Percentiles rank a stretch among this genome's conserved stretches.
Evolutionary conservation across 1,140 invertebrate genomes (phyloP).

Genomic region (Scaptomyza pallida): DNA sequence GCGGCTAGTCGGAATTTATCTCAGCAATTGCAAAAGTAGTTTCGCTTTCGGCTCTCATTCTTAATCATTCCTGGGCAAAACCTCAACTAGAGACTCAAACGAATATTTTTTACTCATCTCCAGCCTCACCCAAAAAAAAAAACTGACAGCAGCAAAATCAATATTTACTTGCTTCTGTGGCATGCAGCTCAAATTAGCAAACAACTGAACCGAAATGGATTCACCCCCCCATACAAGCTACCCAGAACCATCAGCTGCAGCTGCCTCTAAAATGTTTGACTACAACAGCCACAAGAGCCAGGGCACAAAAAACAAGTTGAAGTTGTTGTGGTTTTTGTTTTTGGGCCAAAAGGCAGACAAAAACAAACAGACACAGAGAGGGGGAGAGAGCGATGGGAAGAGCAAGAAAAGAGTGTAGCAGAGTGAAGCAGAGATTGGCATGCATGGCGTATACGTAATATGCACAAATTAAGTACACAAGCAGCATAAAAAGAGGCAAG

Average conservation of each 20-base stretch:
- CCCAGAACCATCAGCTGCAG: slow-evolving; percentile 24
- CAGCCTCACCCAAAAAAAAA: neutral
- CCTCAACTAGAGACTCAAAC: slow-evolving; percentile 6
- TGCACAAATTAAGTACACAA: slow-evolving; percentile 51
- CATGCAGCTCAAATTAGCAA: slow-evolving; percentile 62
- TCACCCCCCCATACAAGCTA: no score
- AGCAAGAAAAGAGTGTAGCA: neutral
- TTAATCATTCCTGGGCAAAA: slow-evolving; percentile 13
- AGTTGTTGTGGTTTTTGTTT: slow-evolving; percentile 30
- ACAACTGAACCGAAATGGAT: slow-evolving; percentile 53
- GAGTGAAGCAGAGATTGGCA: slow-evolving; percentile 19
- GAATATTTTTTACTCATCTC: neutral
- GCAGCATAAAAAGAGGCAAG: slow-evolving; percentile 26
- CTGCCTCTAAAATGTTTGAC: slow-evolving; percentile 38
- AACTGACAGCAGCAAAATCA: slow-evolving; percentile 53
- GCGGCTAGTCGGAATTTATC: slow-evolving; percentile 35
- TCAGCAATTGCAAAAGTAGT: slow-evolving; percentile 13
- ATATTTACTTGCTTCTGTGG: slow-evolving; percentile 62
- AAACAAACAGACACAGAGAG: slow-evolving; percentile 12
- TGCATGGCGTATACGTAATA: slow-evolving; percentile 67
- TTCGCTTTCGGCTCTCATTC: slow-evolving; percentile 28
- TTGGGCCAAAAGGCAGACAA: slow-evolving; percentile 12
- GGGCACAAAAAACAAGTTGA: slow-evolving; percentile 28
- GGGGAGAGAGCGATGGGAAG: neutral
- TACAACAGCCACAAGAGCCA: slow-evolving; percentile 34